Conservation (phyloP, 2,113 vertebrate species). For the Phrynocephalus versicolor region DNA sequence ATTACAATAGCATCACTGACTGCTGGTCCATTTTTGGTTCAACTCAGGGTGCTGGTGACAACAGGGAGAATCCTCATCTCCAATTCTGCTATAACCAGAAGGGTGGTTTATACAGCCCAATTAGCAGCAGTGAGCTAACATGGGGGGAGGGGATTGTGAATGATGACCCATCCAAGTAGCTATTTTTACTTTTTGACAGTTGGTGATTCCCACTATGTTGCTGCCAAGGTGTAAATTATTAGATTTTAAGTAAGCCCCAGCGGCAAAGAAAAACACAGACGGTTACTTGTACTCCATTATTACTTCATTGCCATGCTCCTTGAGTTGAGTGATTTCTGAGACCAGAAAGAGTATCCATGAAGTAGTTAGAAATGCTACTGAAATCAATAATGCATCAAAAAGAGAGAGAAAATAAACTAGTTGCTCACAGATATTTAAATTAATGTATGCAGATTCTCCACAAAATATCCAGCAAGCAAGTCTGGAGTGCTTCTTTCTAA, state of each 20-base stretch:
- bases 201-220: background rate
- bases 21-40: too few species aligned
- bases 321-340: background rate
- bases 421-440: background rate
- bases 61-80: too few species aligned
- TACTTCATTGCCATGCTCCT: background rate
- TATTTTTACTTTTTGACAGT: constrained; percentile 1
- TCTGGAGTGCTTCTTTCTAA: too few species aligned
- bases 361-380: background rate
- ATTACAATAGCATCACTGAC: too few species aligned
- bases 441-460: background rate
- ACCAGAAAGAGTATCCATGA: background rate
- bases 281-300: too few species aligned
- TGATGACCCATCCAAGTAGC: background rate
- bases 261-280: background rate
- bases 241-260: background rate
- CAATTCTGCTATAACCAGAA: too few species aligned
- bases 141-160: too few species aligned
- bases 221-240: background rate
- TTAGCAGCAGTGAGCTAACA: too few species aligned
- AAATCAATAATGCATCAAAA: background rate
- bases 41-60: too few species aligned
- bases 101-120: too few species aligned
- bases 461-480: background rate
- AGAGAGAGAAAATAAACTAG: too few species aligned